Conservation (phyloP, 2,797 vertebrate species). For the Gadopsis marmoratus region DNA sequence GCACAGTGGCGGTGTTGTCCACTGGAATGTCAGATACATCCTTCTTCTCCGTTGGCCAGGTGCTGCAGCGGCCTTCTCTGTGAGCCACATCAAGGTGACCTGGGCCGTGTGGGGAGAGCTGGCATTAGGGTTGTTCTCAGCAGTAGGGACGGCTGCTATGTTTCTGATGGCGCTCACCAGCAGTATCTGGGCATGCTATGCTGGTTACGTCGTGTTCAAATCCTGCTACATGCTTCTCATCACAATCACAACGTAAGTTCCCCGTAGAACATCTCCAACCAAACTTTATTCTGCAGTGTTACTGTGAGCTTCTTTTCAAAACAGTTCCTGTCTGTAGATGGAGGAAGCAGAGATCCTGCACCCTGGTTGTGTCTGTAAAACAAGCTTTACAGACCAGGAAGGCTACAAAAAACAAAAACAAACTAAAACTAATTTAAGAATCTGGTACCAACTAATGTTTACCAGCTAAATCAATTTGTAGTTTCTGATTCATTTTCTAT, state of each 20-base stretch:
- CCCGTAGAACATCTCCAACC: neutral
- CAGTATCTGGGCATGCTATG: conserved; percentile 83
- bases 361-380: too few species aligned
- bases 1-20: neutral
- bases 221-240: conserved; percentile 86
- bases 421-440: neutral
- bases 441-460: neutral
- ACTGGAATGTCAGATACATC: conserved; percentile 5
- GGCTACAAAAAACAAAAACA: neutral
- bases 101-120: conserved; percentile 85
- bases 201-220: conserved; percentile 82
- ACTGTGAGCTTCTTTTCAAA: neutral
- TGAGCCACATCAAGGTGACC: conserved; percentile 75
- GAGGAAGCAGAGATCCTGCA: neutral
- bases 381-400: too few species aligned
- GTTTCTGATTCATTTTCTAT: neutral
- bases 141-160: conserved; percentile 73
- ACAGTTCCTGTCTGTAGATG: neutral
- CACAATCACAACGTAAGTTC: conserved; percentile 81
- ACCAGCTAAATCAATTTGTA: neutral
- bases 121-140: conserved; percentile 83
- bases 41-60: conserved; percentile 63
- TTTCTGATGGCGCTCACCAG: conserved; percentile 79
- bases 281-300: neutral
- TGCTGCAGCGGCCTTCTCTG: conserved; percentile 81